A percentile compares a stretch with the other conserved stretches of the same genome.
phyloP scores from a whole-genome alignment of 2,797 vertebrate species.

The Macropodus opercularis region DNA sequence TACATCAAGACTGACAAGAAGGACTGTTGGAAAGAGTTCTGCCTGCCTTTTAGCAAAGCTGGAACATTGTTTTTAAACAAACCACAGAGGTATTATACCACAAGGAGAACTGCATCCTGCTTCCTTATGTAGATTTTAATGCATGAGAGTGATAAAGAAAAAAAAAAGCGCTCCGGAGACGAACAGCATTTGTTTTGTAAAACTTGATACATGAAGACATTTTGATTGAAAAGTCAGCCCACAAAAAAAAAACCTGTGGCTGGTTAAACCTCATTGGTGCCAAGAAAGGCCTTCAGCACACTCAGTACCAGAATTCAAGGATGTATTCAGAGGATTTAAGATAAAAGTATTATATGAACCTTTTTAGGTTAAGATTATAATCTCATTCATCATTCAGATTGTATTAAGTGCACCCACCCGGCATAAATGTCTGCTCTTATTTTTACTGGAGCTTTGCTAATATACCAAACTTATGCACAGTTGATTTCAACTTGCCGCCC shows the following conservation, averaged over 20 bases:
- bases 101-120: constrained; percentile 73
- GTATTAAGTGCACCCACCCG: constrained; percentile 65
- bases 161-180: constrained; percentile 44
- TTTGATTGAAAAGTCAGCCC: constrained; percentile 71
- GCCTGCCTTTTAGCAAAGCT: constrained; percentile 66
- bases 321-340: constrained; percentile 68
- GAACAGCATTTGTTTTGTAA: constrained; percentile 74
- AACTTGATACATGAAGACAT: constrained; percentile 73
- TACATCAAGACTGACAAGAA: constrained; percentile 36
- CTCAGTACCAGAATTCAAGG: constrained; percentile 62
- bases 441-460: constrained; percentile 63
- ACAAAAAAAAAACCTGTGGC: constrained; percentile 40
- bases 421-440: constrained; percentile 64
- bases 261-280: constrained; percentile 70
- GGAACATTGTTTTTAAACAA: constrained; percentile 60
- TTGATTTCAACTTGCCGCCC: constrained; percentile 33
- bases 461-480: constrained; percentile 48
- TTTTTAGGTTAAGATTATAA: constrained; percentile 71
- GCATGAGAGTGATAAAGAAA: constrained; percentile 74
- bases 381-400: constrained; percentile 62
- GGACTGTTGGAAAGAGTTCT: constrained; percentile 57
- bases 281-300: constrained; percentile 74
- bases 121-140: constrained; percentile 76
- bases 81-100: constrained; percentile 59
- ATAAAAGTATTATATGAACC: constrained; percentile 66